A percentile compares a stretch with the other conserved stretches of the same genome.
Evolutionary conservation across 2,797 vertebrate genomes (phyloP).

Genomic region (Galagoides demidoff): DNA sequence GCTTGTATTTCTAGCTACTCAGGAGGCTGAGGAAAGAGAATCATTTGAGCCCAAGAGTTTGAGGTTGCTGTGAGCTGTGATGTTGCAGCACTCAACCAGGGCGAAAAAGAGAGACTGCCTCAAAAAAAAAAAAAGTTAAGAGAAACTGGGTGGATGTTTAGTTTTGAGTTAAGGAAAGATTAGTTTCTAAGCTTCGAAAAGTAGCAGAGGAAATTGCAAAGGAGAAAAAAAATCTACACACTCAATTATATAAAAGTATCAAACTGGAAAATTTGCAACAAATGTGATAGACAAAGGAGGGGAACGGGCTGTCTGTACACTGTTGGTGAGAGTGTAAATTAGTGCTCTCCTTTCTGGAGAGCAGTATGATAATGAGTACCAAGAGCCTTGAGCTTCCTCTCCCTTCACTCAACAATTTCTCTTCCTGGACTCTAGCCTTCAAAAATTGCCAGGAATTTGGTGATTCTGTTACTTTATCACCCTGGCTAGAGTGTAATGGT

Average conservation of each 20-base stretch:
- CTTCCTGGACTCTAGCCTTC: constrained; percentile 8
- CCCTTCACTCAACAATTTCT: constrained; percentile 55
- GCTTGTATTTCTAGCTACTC: too few species aligned
- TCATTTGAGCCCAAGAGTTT: too few species aligned
- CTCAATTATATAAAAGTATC: constrained; percentile 63
- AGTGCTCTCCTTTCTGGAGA: constrained; percentile 25
- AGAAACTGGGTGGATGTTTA: not conserved
- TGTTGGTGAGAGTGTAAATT: not conserved
- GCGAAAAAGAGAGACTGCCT: too few species aligned
- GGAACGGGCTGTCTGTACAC: not conserved
- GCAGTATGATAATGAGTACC: constrained; percentile 33
- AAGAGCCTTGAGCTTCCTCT: not conserved
- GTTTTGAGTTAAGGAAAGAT: not conserved
- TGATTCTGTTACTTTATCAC: too few species aligned
- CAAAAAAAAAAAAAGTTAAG: not conserved
- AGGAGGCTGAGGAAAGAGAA: too few species aligned
- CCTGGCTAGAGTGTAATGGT: too few species aligned
- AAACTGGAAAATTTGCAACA: constrained; percentile 36
- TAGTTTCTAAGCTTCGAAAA: constrained; percentile 48
- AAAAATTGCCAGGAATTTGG: constrained; percentile 54
- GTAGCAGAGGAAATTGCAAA: constrained; percentile 47
- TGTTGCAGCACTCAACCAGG: too few species aligned
- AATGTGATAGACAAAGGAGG: not conserved
- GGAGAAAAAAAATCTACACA: not conserved
- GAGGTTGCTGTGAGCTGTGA: too few species aligned